These are phyloP conservation scores for Lamellibrachia luymesi DNA, from an alignment of 1,140 invertebrate species.

Conservation along the genomic window DNA sequence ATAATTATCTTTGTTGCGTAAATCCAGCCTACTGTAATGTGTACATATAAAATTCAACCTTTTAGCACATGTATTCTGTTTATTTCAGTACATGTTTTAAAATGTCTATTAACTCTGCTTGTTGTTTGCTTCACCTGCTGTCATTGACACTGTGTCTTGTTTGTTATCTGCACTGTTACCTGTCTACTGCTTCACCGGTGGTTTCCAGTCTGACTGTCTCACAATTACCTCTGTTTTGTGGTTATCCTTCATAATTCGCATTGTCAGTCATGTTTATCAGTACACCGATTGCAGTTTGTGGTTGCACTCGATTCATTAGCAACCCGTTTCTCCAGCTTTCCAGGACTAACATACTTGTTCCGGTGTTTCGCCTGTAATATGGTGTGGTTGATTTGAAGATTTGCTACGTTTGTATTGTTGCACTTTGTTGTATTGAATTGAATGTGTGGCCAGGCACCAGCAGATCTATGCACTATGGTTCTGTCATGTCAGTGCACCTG, in stretches of 20 bases:
- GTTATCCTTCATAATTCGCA: neutral
- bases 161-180: too few relatives aligned
- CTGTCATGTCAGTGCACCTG: neutral
- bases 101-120: neutral
- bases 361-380: neutral
- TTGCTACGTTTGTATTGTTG: neutral
- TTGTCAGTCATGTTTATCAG: neutral
- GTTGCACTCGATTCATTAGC: neutral
- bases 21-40: too few relatives aligned
- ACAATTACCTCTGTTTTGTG: neutral
- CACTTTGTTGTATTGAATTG: neutral
- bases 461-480: neutral
- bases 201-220: too few relatives aligned
- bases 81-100: neutral
- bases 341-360: neutral
- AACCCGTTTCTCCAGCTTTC: neutral
- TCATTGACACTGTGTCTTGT: too few relatives aligned
- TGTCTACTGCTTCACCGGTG: too few relatives aligned
- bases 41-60: too few relatives aligned
- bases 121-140: too few relatives aligned
- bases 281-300: neutral
- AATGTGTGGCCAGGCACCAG: neutral
- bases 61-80: neutral
- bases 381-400: slow-evolving; percentile 1
- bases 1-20: too few relatives aligned